Base-by-base conservation (phyloP, 1,140 invertebrate species). In the Spodoptera frugiperda region DNA sequence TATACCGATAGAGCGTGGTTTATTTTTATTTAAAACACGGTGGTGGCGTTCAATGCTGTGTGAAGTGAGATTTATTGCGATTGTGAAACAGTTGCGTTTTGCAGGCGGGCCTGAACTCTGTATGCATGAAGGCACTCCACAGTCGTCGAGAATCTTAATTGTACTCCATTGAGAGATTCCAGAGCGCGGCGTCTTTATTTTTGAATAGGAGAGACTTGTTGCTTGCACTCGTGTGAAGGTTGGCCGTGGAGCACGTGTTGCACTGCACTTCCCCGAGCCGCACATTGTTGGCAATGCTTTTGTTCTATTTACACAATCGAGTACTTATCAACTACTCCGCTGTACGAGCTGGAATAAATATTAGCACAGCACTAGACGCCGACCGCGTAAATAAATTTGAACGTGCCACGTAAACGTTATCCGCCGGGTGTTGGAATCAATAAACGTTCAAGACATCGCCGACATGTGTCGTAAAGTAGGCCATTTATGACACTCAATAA, bases 111-210 rank as follows among this genome's bases (percentile, higher is more conserved):
- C 67, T 80, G 82, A 82, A 77, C 80, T 86, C 78, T 81, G 78
- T 84, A 89, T 88, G 86, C 88, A 88, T 84, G 85, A 78, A 72
- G 84, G 79, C 84, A 84, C 84, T 84, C 77, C 53, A 59, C 78
- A 86, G 79, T 81, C 83, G 86, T 80, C 67, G 73, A 83, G 90
- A 93, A 93, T 92, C 84, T 91, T 91, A 93, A 93, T 91, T 91
- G 88, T 91, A 78, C 78, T 84, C 87, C 89, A 91, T 91, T 91
- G 88, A 92, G 85, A 86, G 82, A 88, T 87, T 85, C 84, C 83
- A 80, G 81, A 63, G 76, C 79, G 77, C 79, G 78, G 78, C 82
- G 81, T 85, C 84, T 89, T 91, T 91, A 90, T 91, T 92, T 92
- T 87, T 87, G 85, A 85, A 87, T 83, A 83, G 84, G 33, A 73